Evolutionary conservation across 2,113 vertebrate species (phyloP).

Genomic region (Gnathonemus echidnorhynchus): DNA sequence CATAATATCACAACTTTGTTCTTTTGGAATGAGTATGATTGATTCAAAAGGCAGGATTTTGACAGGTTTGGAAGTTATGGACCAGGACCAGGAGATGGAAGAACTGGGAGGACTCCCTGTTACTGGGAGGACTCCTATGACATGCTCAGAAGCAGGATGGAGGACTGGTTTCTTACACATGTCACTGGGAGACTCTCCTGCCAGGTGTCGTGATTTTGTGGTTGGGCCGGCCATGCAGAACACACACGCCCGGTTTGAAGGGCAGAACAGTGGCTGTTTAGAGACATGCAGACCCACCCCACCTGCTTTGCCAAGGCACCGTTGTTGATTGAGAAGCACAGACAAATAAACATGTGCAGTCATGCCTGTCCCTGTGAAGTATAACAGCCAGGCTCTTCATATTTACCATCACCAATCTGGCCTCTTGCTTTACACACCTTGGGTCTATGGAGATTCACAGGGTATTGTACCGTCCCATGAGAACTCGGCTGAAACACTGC

Average conservation of each 20-base stretch:
- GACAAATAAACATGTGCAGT: background rate
- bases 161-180: background rate
- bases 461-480: background rate
- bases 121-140: background rate
- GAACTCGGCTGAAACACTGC: background rate
- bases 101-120: background rate
- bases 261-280: background rate
- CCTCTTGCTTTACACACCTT: background rate
- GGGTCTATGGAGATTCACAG: background rate
- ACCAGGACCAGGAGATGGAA: background rate
- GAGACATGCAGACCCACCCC: background rate
- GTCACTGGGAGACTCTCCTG: background rate
- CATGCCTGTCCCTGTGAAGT: background rate
- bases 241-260: background rate
- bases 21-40: background rate
- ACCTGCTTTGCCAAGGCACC: background rate
- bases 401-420: background rate
- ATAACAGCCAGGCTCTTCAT: background rate
- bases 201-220: background rate
- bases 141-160: background rate
- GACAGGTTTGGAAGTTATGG: background rate
- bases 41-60: background rate
- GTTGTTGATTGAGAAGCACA: background rate
- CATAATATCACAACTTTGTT: background rate
- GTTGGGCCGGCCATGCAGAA: background rate